A percentile compares a stretch with the other conserved stretches of the same genome.
Conservation (phyloP, 2,797 vertebrate genomes). For the Salmo trutta region DNA sequence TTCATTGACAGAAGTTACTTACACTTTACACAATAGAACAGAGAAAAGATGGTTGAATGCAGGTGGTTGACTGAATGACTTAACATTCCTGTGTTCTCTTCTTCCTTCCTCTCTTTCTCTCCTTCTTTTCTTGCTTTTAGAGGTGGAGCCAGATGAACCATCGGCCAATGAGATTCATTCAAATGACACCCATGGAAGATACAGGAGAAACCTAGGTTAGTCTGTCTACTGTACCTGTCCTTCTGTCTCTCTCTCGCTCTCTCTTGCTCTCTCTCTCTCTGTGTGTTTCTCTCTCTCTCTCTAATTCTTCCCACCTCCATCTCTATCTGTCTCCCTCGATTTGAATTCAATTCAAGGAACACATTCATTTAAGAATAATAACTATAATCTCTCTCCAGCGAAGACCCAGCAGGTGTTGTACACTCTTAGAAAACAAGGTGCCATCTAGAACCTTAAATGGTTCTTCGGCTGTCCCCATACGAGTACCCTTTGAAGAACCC, state of each 20-base stretch:
- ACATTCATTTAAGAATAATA: too few relatives aligned
- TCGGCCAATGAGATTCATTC: constrained; percentile 51
- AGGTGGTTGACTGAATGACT: constrained; percentile 3
- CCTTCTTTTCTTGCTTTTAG: constrained; percentile 10
- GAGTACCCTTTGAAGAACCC: too few relatives aligned
- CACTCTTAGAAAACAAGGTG: too few relatives aligned
- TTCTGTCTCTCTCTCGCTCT: neutral
- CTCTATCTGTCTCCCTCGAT: neutral
- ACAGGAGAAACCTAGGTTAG: constrained; percentile 72
- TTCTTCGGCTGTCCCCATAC: too few relatives aligned
- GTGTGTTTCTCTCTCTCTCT: neutral
- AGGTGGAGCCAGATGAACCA: constrained; percentile 61
- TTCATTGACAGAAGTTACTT: neutral
- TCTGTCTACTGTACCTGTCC: constrained; percentile 19
- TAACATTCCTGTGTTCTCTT: constrained; percentile 3
- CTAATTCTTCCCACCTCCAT: neutral
- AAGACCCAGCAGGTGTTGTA: neutral
- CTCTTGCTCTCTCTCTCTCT: neutral
- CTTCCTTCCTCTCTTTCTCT: constrained; percentile 11
- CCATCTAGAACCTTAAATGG: too few relatives aligned
- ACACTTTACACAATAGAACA: too few relatives aligned
- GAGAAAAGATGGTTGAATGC: too few relatives aligned
- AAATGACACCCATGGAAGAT: constrained; percentile 60
- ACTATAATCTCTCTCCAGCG: neutral
- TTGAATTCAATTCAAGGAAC: neutral